Percentiles rank a stretch among this genome's conserved stretches.
phyloP scores from a whole-genome alignment of 2,113 vertebrate species.

The Dermatemys mawii region DNA sequence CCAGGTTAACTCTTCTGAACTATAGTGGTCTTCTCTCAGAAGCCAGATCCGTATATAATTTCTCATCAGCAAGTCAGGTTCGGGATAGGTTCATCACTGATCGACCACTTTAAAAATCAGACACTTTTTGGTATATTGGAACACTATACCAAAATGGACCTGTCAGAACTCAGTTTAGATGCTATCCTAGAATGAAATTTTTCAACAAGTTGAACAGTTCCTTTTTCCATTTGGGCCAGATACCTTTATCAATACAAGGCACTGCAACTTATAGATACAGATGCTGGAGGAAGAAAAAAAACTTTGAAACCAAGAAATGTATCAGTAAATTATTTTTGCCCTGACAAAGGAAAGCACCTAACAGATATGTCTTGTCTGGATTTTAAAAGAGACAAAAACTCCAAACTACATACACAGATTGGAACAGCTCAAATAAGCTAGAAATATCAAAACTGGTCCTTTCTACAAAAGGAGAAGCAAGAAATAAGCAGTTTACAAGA shows the following conservation, averaged over 20 bases:
- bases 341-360: too few species aligned
- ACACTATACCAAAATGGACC: neutral
- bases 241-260: neutral
- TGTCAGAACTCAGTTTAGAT: neutral
- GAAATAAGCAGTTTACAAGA: too few species aligned
- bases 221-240: neutral
- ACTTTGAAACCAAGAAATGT: too few species aligned
- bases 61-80: constrained; percentile 64
- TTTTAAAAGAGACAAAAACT: too few species aligned
- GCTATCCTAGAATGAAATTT: neutral
- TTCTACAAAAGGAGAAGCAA: too few species aligned
- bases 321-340: too few species aligned
- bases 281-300: too few species aligned
- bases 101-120: neutral
- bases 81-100: constrained; percentile 49
- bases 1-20: neutral
- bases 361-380: too few species aligned
- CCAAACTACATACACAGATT: too few species aligned
- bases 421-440: too few species aligned
- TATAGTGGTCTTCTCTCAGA: constrained; percentile 56
- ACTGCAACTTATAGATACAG: neutral
- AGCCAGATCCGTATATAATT: constrained; percentile 63
- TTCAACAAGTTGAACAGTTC: neutral
- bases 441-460: too few species aligned
- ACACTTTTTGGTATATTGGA: neutral